phyloP scores from a whole-genome alignment of 2,888 invertebrate genomes.

The Furcula furcula region DNA sequence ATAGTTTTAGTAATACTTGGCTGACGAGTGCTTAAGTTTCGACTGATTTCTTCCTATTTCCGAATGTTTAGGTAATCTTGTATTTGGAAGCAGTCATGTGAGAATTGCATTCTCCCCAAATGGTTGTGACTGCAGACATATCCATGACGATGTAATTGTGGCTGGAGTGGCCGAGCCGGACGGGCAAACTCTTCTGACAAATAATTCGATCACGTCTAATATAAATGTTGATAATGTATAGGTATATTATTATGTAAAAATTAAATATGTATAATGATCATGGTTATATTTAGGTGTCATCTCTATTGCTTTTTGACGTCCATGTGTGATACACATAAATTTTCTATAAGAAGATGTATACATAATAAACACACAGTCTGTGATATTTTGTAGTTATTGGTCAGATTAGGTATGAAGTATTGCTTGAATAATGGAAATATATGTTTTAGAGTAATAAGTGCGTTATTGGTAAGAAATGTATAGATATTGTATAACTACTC shows the following conservation, averaged over 20 bases:
- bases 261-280: constrained; percentile 60
- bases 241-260: constrained; percentile 57
- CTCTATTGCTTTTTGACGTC: constrained; percentile 77
- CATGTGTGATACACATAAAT: constrained; percentile 79
- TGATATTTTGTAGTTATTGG: constrained; percentile 82
- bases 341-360: constrained; percentile 81
- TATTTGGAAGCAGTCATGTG: constrained; percentile 50
- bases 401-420: constrained; percentile 77
- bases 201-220: constrained; percentile 63
- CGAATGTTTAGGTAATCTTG: constrained; percentile 40
- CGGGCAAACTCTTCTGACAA: constrained; percentile 69
- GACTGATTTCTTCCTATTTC: constrained; percentile 54
- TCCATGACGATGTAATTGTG: constrained; percentile 45
- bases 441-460: constrained; percentile 75
- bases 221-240: constrained; percentile 62
- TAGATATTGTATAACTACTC: constrained; percentile 70
- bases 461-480: constrained; percentile 74
- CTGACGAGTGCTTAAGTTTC: constrained; percentile 63
- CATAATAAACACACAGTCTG: constrained; percentile 81
- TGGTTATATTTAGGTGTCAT: constrained; percentile 75
- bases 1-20: constrained; percentile 55
- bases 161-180: constrained; percentile 21
- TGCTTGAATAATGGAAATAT: constrained; percentile 76
- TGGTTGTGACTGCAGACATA: constrained; percentile 80
- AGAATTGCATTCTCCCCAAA: constrained; percentile 48